Evolutionary conservation across 2,888 invertebrate genomes (phyloP), one percentile per base, ranked within the genome.

Genomic region (Mimumesa dahlbomi): DNA sequence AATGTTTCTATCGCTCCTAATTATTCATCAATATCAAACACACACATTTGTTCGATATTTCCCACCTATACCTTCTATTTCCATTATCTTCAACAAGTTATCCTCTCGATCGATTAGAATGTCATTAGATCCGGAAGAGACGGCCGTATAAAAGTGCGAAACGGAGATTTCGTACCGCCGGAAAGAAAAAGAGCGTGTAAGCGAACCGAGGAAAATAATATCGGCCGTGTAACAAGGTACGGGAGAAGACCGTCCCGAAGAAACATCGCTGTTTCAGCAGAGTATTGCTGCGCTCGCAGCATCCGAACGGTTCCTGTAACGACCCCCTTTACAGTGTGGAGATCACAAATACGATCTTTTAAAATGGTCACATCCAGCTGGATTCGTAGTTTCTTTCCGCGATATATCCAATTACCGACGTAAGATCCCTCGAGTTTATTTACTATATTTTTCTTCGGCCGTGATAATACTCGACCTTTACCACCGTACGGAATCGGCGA

Each of bases 261-360:
- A 40, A 38, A 59, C 64, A 56, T 57, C 43, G 71, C 75, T 63
- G 65, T 29, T 67, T 75, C 75, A 75, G 71, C 71, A 61, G 21
- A 19, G 52, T 14, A 42, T 53, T 49, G 52, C 61, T 61, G 49
- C 36, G 58, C 29, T 52, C 31, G 48, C 54, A 52, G 46, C 50
- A 25, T 38, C 43, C 36, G 49, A 13, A 45, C 29, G 4, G 40
- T 18, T 29, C 38, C 25, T 13, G 25, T 64, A 64, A 64, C 64
- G 57, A 64, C 38, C 48, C 36, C 45, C 21, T 50, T 53, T 43
- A 25, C 31, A 22, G 25, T 40, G 25, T 49, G 50, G 19, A 36
- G 31, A 53, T 61, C 48, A 53, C 40, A 42, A 42, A 59, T 54
- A 43, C 50, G n/a, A 65, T 38, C 45, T 42, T 16, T 2, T 9